These are phyloP conservation scores for Pogonognathellus flavescens DNA, from an alignment of 1,140 invertebrate species.

Conservation along the genomic window DNA sequence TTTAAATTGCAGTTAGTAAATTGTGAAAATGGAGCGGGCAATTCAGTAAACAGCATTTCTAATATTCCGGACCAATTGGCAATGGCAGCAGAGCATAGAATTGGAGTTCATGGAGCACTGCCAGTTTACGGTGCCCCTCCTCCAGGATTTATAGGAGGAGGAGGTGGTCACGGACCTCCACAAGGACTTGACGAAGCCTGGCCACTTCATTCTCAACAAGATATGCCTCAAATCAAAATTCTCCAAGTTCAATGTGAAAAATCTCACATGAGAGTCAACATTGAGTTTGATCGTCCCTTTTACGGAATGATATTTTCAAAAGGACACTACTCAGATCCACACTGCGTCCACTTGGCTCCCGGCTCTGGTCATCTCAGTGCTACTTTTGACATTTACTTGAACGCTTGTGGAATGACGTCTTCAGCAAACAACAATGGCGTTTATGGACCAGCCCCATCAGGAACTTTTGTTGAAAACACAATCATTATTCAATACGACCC, in stretches of 20 bases:
- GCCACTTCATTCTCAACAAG: slow-evolving; percentile 79
- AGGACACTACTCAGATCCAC: slow-evolving; percentile 83
- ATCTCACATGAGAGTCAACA: slow-evolving; percentile 93
- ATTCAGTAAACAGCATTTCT: slow-evolving; percentile 45
- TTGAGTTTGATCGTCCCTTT: slow-evolving; percentile 94
- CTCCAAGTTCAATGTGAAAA: slow-evolving; percentile 96
- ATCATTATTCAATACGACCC: slow-evolving; percentile 96
- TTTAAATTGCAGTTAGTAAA: slow-evolving; percentile 45
- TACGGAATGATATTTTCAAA: slow-evolving; percentile 94
- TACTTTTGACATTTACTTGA: slow-evolving; percentile 92
- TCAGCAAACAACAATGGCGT: slow-evolving; percentile 82
- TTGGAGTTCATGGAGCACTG: slow-evolving; percentile 82
- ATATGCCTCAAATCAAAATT: slow-evolving; percentile 91
- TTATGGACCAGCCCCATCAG: slow-evolving; percentile 84
- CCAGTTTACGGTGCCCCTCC: slow-evolving; percentile 80
- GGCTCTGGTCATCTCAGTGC: slow-evolving; percentile 89
- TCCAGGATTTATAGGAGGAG: slow-evolving; percentile 71
- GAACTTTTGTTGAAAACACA: slow-evolving; percentile 94
- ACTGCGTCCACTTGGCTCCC: slow-evolving; percentile 91
- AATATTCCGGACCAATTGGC: slow-evolving; percentile 63
- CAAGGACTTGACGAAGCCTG: slow-evolving; percentile 80
- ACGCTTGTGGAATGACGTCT: slow-evolving; percentile 91
- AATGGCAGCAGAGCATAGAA: slow-evolving; percentile 64
- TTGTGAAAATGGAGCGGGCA: slow-evolving; percentile 52
- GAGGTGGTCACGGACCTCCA: slow-evolving; percentile 67